A percentile compares a stretch with the other conserved stretches of the same genome.
These are phyloP conservation scores for Drosophila rellima DNA, from an alignment of 2,888 invertebrate species.

Conservation along the genomic window DNA sequence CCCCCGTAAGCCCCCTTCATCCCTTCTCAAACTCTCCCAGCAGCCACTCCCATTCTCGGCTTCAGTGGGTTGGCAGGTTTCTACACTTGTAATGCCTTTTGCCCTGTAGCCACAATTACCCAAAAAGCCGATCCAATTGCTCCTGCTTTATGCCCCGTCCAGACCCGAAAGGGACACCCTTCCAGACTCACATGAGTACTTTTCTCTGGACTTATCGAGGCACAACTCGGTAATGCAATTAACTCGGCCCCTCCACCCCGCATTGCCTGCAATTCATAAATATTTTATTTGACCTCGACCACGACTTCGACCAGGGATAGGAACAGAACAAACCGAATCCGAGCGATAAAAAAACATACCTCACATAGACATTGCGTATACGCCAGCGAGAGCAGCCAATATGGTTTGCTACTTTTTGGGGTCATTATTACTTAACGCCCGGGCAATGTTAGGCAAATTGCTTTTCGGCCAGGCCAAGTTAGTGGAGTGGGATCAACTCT, in stretches of 20 bases:
- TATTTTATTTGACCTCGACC: slow-evolving; percentile 74
- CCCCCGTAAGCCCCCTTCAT: slow-evolving; percentile 5
- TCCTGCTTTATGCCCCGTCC: background rate
- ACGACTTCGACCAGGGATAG: slow-evolving; percentile 35
- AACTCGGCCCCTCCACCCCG: slow-evolving; percentile 58
- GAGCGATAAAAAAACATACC: slow-evolving; percentile 19
- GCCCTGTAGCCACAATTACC: slow-evolving; percentile 78
- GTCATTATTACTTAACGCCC: slow-evolving; percentile 77
- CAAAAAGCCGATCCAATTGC: slow-evolving; percentile 71
- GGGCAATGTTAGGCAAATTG: slow-evolving; percentile 78
- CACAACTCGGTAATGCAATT: slow-evolving; percentile 74
- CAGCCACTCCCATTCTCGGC: background rate
- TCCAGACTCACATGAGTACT: slow-evolving; percentile 34
- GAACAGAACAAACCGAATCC: slow-evolving; percentile 18
- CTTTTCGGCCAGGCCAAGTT: slow-evolving; percentile 43
- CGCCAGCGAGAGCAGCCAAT: slow-evolving; percentile 60
- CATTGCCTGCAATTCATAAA: slow-evolving; percentile 73
- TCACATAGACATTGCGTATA: slow-evolving; percentile 68
- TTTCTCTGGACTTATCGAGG: slow-evolving; percentile 63
- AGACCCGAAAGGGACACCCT: slow-evolving; percentile 22
- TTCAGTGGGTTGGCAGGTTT: slow-evolving; percentile 36
- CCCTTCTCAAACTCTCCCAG: background rate
- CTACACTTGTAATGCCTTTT: slow-evolving; percentile 71
- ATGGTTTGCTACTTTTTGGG: slow-evolving; percentile 60
- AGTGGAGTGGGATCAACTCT: background rate